Evolutionary conservation across 2,797 vertebrate genomes (phyloP), one percentile per base, ranked within the genome.

Genomic region (Enteromius treurensis): DNA sequence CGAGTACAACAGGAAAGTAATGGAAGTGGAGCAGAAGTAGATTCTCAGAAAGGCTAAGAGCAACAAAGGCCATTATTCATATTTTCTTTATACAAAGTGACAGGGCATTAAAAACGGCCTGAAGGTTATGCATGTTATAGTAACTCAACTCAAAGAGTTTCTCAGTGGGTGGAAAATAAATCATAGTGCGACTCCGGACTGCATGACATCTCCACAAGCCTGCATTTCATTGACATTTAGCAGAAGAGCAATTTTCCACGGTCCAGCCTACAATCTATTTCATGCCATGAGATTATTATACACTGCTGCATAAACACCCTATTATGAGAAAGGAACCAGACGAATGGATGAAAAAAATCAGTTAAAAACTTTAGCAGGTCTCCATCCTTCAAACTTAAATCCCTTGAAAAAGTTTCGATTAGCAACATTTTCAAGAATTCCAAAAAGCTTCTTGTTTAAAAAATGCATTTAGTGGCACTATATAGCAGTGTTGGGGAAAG

Each of bases 41-140:
- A 29, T 53, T 83, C 42, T 55, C 10, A 70, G 21, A 62, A 23
- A 51, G 64, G 42, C 74, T 67, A n/a, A 40, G 21, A 71, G 78
- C 62, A 76, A 85, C 69, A 77, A 82, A 68, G 69, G 79, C 21
- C 71, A 79, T 81, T 79, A 69, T 81, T 71, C 75, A 69, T 82
- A 45, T 67, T 80, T 65, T 75, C 40, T 81, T 79, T 81, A 80
- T 26, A 77, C 64, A 53, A 78, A 80, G 55, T 79, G 79, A 81
- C 84, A 81, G 71, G 74, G 51, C 62, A 69, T 80, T 73, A 73
- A 68, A 88, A 84, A 73, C 15, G 49, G 58, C 70, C 70, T 6
- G 64, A 55, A 60, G 83, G 42, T 55, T 76, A 34, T 69, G 80
- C 83, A 77, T 67, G 77, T 45, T 81, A 77, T 74, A 74, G 73